Evolutionary conservation across 2,888 invertebrate genomes (phyloP), one percentile per base, ranked within the genome.

Genomic region (Syritta pipiens): DNA sequence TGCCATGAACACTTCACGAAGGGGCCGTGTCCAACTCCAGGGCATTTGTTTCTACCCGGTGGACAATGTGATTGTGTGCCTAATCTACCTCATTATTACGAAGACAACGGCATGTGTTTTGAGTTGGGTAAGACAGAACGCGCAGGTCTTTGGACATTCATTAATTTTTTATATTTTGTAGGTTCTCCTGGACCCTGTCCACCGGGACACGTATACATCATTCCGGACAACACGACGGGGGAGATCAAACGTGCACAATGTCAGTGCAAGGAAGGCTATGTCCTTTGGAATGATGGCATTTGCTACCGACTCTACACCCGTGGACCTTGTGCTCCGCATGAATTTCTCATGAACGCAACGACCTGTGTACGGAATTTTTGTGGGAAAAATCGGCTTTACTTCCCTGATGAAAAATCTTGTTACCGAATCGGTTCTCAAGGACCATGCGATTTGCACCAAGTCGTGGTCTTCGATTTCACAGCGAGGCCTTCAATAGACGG

Each of bases 1-100:
- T 96, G 96, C 85, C 94, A 94, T 86, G 93, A 94, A 82, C 94
- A 95, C 85, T 95, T 93, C 87, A 94, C 95, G 0, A 90, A 91
- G 81, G 96, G 96, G 0, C 96, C 96, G 0, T 96, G 96, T 85
- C 91, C 92, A 65, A 92, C 93, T 82, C 90, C 90, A 4, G 96
- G 96, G 0, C 92, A 94, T 86, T 89, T 96, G 60, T 96, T 95
- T 88, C 88, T 96, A 53, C 95, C 95, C 0, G 91, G 91, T 10
- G 90, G 92, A 1, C 90, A 89, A 17, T 96, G 96, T 84, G 95
- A 94, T 55, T 96, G 96, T 84, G 91, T 93, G 82, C 83, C 90
- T 0, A 91, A 92, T 81, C 86, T 95, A 82, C 94, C 95, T 1
- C 95, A 96, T 84, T 96, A 93, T 85, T 92, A 95, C 84, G 90